Evolutionary conservation across 2,888 invertebrate species (phyloP).

Genomic region (Teleogryllus oceanicus): DNA sequence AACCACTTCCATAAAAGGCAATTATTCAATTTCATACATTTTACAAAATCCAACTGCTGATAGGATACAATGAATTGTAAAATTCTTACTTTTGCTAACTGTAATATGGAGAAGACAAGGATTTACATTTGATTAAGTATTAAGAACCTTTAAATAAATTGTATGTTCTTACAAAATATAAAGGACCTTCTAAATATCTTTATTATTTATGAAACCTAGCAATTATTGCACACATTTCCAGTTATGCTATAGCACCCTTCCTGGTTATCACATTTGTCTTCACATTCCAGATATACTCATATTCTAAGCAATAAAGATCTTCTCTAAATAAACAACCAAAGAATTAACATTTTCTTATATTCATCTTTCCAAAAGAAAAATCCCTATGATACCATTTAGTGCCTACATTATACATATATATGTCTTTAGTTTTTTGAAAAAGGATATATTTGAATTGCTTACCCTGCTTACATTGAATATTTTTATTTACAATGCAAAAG

Average conservation of each 20-base stretch:
- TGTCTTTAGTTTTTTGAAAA: not conserved
- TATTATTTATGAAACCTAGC: slow-evolving; percentile 18
- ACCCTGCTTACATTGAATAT: slow-evolving; percentile 21
- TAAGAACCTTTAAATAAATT: slow-evolving; percentile 2
- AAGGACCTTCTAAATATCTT: not conserved
- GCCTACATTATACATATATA: not conserved
- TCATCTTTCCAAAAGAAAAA: not conserved
- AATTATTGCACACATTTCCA: slow-evolving; percentile 23
- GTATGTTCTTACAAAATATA: not conserved
- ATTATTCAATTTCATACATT: not conserved
- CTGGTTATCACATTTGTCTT: slow-evolving; percentile 22
- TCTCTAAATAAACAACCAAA: slow-evolving; percentile 4
- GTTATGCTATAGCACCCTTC: slow-evolving; percentile 22
- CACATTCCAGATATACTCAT: not conserved
- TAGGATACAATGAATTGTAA: not conserved
- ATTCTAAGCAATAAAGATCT: not conserved
- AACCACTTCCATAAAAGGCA: slow-evolving; percentile 22
- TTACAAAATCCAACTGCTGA: slow-evolving; percentile 18
- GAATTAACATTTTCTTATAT: not conserved
- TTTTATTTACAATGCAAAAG: slow-evolving; percentile 21
- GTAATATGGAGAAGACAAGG: slow-evolving; percentile 18
- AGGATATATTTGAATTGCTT: not conserved
- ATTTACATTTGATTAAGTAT: not conserved
- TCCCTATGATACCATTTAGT: not conserved
- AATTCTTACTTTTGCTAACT: slow-evolving; percentile 18